Conservation (phyloP, 2,113 vertebrate genomes). For the Eurystomus gularis region DNA sequence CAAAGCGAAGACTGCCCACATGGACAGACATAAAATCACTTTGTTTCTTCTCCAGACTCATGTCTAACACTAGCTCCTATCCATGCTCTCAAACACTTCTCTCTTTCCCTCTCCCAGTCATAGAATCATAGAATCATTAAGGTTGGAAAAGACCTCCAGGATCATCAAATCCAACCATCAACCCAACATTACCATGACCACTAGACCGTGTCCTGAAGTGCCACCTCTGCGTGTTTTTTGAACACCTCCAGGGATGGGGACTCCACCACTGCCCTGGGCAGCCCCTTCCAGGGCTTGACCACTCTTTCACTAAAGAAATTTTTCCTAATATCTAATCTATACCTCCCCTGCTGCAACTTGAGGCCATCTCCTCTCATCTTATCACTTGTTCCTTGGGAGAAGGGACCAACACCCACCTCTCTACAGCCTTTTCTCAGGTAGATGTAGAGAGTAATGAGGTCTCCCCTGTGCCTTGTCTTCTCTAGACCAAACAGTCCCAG, state of each 20-base stretch:
- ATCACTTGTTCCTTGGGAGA: neutral
- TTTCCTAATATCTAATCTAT: neutral
- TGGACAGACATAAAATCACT: neutral
- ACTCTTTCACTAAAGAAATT: too few species aligned
- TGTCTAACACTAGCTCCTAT: neutral
- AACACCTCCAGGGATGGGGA: too few species aligned
- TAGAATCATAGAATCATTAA: too few species aligned
- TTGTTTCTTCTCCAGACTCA: neutral
- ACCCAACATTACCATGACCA: too few species aligned
- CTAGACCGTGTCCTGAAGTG: too few species aligned
- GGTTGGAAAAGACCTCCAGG: too few species aligned
- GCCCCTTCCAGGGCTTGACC: too few species aligned
- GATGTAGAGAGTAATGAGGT: fast-evolving
- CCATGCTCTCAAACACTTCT: neutral
- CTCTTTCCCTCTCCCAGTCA: neutral
- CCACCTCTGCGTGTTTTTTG: too few species aligned
- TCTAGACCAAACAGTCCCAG: neutral
- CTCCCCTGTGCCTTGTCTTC: neutral
- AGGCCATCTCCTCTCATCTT: neutral
- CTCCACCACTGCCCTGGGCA: too few species aligned
- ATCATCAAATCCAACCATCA: too few species aligned
- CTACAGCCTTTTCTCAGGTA: neutral
- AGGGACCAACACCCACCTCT: fast-evolving
- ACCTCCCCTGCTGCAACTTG: neutral
- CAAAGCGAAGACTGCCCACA: neutral